Evolutionary conservation across 2,797 vertebrate species (phyloP).

Genomic region (Neopelma chrysocephalum): DNA sequence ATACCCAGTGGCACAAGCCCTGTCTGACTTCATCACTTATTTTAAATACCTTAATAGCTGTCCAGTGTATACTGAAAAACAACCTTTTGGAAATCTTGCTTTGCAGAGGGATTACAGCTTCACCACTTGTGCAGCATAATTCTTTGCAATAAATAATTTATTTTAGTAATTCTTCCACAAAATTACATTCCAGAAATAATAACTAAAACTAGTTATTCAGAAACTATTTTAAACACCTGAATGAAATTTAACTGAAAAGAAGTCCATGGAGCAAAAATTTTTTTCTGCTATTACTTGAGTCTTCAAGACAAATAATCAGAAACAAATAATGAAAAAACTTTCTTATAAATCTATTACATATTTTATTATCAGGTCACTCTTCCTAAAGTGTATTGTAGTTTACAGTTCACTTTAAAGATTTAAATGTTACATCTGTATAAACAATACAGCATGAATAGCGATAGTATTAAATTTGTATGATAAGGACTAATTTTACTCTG

Average conservation of each 20-base stretch:
- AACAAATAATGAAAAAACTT: background rate
- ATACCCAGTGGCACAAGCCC: background rate
- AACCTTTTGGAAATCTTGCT: background rate
- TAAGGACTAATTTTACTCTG: background rate
- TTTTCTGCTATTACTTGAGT: background rate
- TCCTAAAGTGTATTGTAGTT: background rate
- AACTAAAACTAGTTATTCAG: background rate
- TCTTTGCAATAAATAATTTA: background rate
- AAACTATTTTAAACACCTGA: background rate
- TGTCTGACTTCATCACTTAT: background rate
- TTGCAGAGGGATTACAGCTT: background rate
- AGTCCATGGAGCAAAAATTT: background rate
- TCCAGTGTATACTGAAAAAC: background rate
- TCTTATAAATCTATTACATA: background rate
- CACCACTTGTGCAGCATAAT: background rate
- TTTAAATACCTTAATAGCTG: background rate
- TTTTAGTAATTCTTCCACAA: background rate
- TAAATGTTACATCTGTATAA: background rate
- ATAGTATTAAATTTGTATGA: background rate
- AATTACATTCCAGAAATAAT: background rate
- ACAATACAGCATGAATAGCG: background rate
- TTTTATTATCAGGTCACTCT: background rate
- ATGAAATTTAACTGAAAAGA: background rate
- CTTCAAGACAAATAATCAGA: background rate
- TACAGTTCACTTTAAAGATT: background rate